Conservation (phyloP, 2,888 invertebrate species). For the Pristionchus entomophagus region DNA sequence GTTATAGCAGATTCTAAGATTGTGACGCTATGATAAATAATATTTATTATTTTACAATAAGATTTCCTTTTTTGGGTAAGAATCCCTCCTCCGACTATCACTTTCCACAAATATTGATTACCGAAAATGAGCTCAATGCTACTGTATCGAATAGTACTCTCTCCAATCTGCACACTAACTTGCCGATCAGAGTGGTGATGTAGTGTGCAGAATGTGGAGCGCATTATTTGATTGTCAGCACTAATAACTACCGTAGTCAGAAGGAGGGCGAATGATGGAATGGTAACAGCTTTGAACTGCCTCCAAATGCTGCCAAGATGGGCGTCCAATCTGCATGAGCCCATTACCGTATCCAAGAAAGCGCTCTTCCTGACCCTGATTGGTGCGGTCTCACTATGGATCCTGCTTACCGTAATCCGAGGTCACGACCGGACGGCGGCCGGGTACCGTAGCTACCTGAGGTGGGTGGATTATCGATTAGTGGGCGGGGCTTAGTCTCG, state of each 20-base stretch:
- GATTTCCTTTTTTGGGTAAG: background rate
- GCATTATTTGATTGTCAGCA: too few relatives aligned
- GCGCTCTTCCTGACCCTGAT: background rate
- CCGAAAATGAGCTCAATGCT: too few relatives aligned
- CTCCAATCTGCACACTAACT: too few relatives aligned
- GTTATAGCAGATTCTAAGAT: background rate
- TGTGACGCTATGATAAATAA: background rate
- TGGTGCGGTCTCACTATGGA: background rate
- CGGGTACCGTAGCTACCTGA: conserved; percentile 29
- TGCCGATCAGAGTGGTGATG: too few relatives aligned
- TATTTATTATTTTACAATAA: background rate
- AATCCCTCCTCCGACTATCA: background rate
- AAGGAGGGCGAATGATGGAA: background rate
- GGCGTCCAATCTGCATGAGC: background rate
- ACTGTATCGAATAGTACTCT: too few relatives aligned
- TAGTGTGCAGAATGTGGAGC: too few relatives aligned
- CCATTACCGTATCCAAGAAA: conserved; percentile 34
- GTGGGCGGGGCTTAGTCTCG: too few relatives aligned
- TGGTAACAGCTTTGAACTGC: too few relatives aligned
- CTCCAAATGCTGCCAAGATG: background rate
- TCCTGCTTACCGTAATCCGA: background rate
- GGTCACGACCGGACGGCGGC: background rate
- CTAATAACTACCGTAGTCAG: conserved; percentile 10
- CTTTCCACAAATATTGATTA: too few relatives aligned
- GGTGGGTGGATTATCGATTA: background rate